These are phyloP conservation scores for Diabrotica undecimpunctata DNA, from an alignment of 1,140 invertebrate genomes.

Conservation along the genomic window DNA sequence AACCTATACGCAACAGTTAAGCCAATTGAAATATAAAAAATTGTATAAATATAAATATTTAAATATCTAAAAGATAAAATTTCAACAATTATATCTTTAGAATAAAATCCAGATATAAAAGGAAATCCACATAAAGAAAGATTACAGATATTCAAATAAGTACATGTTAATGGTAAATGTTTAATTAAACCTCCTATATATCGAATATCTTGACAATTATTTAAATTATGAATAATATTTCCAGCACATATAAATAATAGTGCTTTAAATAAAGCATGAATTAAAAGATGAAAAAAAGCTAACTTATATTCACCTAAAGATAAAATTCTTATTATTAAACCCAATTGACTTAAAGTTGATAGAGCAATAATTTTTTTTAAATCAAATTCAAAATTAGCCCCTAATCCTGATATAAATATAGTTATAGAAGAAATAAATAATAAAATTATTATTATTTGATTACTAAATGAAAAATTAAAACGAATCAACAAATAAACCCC, in stretches of 20 bases:
- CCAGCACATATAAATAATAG: conserved; percentile 61
- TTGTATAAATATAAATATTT: conserved; percentile 52
- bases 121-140: conserved; percentile 55
- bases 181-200: conserved; percentile 49
- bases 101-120: conserved; percentile 63
- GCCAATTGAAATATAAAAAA: conserved; percentile 53
- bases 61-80: conserved; percentile 49
- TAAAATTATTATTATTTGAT: conserved; percentile 30
- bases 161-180: conserved; percentile 48
- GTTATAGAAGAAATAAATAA: conserved; percentile 52
- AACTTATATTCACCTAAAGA: conserved; percentile 48
- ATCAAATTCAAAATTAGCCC: conserved; percentile 61
- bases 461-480: conserved; percentile 50
- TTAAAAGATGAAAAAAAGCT: conserved; percentile 61
- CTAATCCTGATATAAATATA: conserved; percentile 59
- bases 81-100: conserved; percentile 63
- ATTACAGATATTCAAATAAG: conserved; percentile 52
- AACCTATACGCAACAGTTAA: conserved; percentile 55
- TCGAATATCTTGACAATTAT: conserved; percentile 62
- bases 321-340: conserved; percentile 61
- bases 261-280: conserved; percentile 62
- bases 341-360: conserved; percentile 67
- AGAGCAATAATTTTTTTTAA: conserved; percentile 70
- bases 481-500: conserved; percentile 69
- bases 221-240: conserved; percentile 58